Base-by-base conservation (phyloP, 2,113 vertebrate species). In the Brachyhypopomus occidentalis region DNA sequence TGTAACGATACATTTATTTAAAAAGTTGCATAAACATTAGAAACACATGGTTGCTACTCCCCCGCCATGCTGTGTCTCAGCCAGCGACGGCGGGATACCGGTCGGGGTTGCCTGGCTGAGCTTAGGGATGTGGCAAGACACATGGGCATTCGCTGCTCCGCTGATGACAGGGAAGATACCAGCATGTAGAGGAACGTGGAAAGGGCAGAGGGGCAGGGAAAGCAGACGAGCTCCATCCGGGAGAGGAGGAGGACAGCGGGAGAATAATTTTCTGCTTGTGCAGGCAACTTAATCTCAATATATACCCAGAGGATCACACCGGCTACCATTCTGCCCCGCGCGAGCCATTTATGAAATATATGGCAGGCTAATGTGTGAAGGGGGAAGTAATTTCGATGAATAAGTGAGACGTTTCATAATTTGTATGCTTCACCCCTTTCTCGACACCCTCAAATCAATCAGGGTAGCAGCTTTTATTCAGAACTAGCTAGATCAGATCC, bases 81-180 rank as follows among this genome's bases (percentile, higher is more conserved):
- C 88, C 88, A 76, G 64, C 8, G 0, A 85, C 79, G 77, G 86
- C 85, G 89, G 80, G 84, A 87, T 78, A 84, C 82, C 69, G 80
- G 77, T 85, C 48, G 36, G 62, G 79, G 76, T 82, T 63, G 75
- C 66, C 59, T 71, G 14, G 70, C 2, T 41, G 85, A 74, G 84
- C 88, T 88, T 87, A 79, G 79, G 27, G 52, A 79, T 71, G 58
- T 62, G 66, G 14, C 25, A 72, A 72, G 77, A 81, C 64, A 63
- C 20, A 81, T 72, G 34, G 36, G 63, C 55, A n/a, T 73, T 73
- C 63, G 17, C 64, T 20, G 75, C 30, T 56, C 19, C 76, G 20
- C 19, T 89, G 88, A 9, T 45, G 22, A 69, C 16, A 30, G 67
- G 66, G 67, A 6, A 56, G 48, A 27, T 76, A 72, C 55, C 38